These are phyloP conservation scores for Eilema griseolum DNA, from an alignment of 2,888 invertebrate genomes.

Conservation along the genomic window DNA sequence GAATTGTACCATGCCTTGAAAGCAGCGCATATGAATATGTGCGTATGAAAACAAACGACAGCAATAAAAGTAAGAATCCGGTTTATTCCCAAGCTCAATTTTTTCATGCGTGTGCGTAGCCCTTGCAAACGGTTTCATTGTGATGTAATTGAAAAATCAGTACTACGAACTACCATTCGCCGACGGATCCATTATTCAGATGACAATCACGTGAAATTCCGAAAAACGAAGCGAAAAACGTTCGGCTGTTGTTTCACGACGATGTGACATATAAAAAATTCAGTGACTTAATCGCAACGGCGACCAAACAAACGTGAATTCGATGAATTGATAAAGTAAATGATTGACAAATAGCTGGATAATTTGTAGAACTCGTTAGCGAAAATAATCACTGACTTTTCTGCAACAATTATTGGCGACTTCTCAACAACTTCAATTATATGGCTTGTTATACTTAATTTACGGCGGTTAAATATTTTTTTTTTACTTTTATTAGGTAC, in stretches of 20 bases:
- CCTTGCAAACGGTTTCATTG: constrained; percentile 64
- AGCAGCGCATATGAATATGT: not conserved
- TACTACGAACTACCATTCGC: constrained; percentile 72
- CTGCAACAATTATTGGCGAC: not conserved
- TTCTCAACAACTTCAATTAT: not conserved
- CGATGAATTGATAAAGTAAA: constrained; percentile 67
- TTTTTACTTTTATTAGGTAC: not conserved
- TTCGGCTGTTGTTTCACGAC: constrained; percentile 77
- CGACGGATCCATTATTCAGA: constrained; percentile 77
- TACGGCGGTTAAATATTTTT: not conserved
- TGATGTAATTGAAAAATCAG: constrained; percentile 84
- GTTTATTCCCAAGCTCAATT: constrained; percentile 38
- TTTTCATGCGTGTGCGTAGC: constrained; percentile 42
- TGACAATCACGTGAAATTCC: constrained; percentile 82
- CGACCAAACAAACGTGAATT: constrained; percentile 72
- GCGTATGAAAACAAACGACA: not conserved
- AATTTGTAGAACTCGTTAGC: constrained; percentile 65
- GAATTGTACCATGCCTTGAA: not conserved
- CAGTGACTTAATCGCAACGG: constrained; percentile 78
- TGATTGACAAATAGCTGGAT: constrained; percentile 71
- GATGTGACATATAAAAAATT: constrained; percentile 78
- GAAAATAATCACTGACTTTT: constrained; percentile 44
- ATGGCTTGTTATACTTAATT: too few species aligned
- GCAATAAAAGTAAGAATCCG: constrained; percentile 25
- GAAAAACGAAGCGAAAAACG: constrained; percentile 83